These are phyloP conservation scores for Drosophila niveifrons DNA, from an alignment of 2,888 invertebrate genomes.

Conservation along the genomic window DNA sequence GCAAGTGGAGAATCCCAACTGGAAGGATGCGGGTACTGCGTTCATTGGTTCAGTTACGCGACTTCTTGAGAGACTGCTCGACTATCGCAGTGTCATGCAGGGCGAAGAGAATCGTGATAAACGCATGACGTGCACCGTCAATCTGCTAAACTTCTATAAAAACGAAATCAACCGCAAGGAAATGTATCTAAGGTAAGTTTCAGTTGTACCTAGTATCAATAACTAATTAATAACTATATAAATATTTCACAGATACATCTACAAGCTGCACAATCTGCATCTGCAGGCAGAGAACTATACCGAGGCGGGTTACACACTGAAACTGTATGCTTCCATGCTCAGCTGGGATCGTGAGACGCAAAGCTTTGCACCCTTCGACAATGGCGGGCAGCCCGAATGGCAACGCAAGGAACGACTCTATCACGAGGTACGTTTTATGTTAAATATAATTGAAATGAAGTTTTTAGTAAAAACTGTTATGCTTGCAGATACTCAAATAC, in stretches of 20 bases:
- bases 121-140: constrained; percentile 98
- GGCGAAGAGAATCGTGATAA: constrained; percentile 98
- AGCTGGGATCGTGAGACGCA: constrained; percentile 91
- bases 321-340: constrained; percentile 96
- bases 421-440: constrained; percentile 86
- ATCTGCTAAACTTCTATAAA: constrained; percentile 97
- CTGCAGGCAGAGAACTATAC: constrained; percentile 96
- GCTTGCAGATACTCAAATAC: constrained; percentile 91
- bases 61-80: constrained; percentile 93
- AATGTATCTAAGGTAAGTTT: constrained; percentile 91
- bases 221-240: not conserved
- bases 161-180: constrained; percentile 97
- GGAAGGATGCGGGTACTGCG: constrained; percentile 96
- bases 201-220: not conserved
- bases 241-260: constrained; percentile 90
- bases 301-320: constrained; percentile 97
- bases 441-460: too few species aligned
- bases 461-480: too few species aligned
- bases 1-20: constrained; percentile 92
- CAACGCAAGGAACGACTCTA: constrained; percentile 95
- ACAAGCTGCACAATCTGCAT: constrained; percentile 97
- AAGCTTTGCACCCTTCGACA: constrained; percentile 88
- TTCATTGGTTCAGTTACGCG: constrained; percentile 97
- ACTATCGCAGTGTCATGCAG: constrained; percentile 97
- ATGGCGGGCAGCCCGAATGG: constrained; percentile 93